Base-by-base conservation (phyloP, 2,113 vertebrate genomes). In the Tympanuchus pallidicinctus region DNA sequence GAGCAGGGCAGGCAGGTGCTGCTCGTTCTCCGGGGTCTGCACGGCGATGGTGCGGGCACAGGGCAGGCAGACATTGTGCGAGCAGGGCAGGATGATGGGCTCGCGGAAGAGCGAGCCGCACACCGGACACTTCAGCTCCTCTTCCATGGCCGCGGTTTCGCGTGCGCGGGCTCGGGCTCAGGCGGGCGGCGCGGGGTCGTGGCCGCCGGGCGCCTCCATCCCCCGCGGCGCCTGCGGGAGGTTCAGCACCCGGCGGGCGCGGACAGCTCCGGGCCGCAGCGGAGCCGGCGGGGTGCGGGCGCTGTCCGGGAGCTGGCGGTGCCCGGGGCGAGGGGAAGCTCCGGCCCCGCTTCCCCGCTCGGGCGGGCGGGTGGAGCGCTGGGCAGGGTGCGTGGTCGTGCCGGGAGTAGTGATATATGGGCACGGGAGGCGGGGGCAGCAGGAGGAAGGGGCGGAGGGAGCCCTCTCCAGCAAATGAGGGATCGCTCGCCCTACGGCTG, bases 51-150 rank as follows among this genome's bases (percentile, higher is more conserved):
- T 99, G 71, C 99, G 98, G 14, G 99, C 99, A 64, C 99, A 99
- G n/a, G 98, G 98, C 97, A 99, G 97, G 96, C 99, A 99, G 83
- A 99, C 98, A 21, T 98, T 99, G 97, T 99, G 99, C 36, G 99
- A 99, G 96, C 99, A 99, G 16, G 99, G 99, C 92, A 99, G 97
- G 57, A 99, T 99, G 96, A 99, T 99, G 65, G 99, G 99, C 97
- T 99, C 99, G 89, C 99, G 98, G 95, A 98, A 99, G 92, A 99
- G 98, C 61, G 99, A 99, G 93, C 99, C 99, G 92, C 99, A 99
- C 57, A 99, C 99, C 1, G 99, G 99, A 95, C 99, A 99, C 93
- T 99, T 99, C 56, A 99, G 97, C 97, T 99, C 99, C 97, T 99
- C 99, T 97, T 99, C 99, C 99, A 99, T 99, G 85, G 95, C 97